A percentile compares a stretch with the other conserved stretches of the same genome.
These are phyloP conservation scores for Lasaia peninsularis DNA, from an alignment of 1,140 invertebrate species.

Conservation along the genomic window DNA sequence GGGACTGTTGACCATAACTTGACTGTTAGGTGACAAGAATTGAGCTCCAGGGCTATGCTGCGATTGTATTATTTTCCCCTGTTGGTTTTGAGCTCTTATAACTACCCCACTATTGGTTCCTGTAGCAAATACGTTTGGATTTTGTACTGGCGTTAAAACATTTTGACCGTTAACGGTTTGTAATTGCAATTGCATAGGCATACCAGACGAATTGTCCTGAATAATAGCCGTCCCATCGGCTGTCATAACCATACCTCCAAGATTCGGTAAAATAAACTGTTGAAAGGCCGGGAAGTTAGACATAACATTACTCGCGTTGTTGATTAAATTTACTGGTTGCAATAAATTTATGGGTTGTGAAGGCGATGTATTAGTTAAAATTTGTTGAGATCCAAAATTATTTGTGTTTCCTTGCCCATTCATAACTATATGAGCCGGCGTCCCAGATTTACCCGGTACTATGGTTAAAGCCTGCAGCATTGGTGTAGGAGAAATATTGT, in stretches of 20 bases:
- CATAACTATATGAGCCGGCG: constrained; percentile 84
- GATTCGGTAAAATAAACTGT: constrained; percentile 88
- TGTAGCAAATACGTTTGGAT: constrained; percentile 83
- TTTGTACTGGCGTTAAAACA: constrained; percentile 85
- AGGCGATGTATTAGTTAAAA: constrained; percentile 83
- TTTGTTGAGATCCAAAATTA: constrained; percentile 82
- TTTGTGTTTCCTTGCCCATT: constrained; percentile 81
- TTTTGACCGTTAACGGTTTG: constrained; percentile 89
- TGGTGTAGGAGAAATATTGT: constrained; percentile 78
- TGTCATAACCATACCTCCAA: constrained; percentile 87
- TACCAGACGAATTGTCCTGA: constrained; percentile 81
- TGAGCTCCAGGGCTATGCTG: constrained; percentile 83
- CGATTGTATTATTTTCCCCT: constrained; percentile 85
- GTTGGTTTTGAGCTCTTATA: constrained; percentile 83
- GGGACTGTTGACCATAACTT: constrained; percentile 85
- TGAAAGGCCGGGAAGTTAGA: constrained; percentile 89
- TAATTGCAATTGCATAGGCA: constrained; percentile 86
- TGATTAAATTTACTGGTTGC: constrained; percentile 88
- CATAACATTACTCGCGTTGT: constrained; percentile 83
- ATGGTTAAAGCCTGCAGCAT: constrained; percentile 87
- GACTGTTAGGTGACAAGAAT: constrained; percentile 85
- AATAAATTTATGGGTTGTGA: constrained; percentile 86
- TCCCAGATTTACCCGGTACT: constrained; percentile 85
- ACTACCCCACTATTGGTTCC: constrained; percentile 86
- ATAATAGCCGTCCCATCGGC: constrained; percentile 83